Evolutionary conservation across 2,113 vertebrate species (phyloP).

Genomic region (Hippocampus abdominalis): DNA sequence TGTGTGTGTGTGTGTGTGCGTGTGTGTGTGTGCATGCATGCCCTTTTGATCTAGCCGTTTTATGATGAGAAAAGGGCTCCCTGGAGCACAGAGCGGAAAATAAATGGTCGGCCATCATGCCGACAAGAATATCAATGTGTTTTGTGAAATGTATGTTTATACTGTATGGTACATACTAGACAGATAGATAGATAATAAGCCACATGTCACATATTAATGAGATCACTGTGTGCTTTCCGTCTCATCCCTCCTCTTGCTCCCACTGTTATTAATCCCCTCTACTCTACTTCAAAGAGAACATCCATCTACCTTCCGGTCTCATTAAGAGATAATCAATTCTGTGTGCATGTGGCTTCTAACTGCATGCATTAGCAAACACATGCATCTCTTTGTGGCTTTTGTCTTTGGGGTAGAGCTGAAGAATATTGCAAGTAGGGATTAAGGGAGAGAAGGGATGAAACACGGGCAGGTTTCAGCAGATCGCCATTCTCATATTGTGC

Average conservation of each 20-base stretch:
- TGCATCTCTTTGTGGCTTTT: constrained; percentile 52
- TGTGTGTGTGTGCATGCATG: constrained; percentile 5
- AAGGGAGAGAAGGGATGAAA: constrained; percentile 28
- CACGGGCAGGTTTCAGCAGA: constrained; percentile 16
- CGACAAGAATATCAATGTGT: not conserved
- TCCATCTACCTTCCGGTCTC: constrained; percentile 35
- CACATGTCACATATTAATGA: not conserved
- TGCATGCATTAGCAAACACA: constrained; percentile 27
- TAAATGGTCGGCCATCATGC: not conserved
- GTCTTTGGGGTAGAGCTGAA: constrained; percentile 54
- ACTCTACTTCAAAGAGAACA: constrained; percentile 39
- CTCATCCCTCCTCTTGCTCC: constrained; percentile 5
- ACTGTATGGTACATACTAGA: not conserved
- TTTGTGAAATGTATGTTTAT: not conserved
- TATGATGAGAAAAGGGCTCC: constrained; percentile 10
- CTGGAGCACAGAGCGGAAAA: not conserved
- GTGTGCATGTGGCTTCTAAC: not conserved
- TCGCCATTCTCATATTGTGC: constrained; percentile 17
- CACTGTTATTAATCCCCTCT: constrained; percentile 25
- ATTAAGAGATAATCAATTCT: constrained; percentile 61
- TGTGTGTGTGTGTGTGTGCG: constrained; percentile 7
- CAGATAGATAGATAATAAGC: not conserved
- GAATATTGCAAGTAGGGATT: constrained; percentile 47
- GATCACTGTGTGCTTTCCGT: not conserved
- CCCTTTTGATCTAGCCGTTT: constrained; percentile 19